Evolutionary conservation across 2,797 vertebrate genomes (phyloP).

Genomic region (Hirundo rustica): DNA sequence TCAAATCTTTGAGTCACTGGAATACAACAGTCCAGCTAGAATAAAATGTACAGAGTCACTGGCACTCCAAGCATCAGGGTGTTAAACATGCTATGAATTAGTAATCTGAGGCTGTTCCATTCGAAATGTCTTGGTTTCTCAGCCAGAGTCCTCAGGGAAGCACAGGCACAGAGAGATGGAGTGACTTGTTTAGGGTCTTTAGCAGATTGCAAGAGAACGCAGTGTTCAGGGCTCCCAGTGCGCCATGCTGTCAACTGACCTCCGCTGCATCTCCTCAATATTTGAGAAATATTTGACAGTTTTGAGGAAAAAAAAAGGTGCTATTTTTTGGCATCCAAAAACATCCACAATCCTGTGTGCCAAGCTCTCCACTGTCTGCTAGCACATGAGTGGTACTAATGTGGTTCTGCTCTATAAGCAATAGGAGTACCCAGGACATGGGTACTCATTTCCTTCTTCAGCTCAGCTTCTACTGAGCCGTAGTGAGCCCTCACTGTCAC

Average conservation of each 20-base stretch:
- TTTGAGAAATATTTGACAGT: background rate
- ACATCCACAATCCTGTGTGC: background rate
- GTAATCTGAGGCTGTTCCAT: background rate
- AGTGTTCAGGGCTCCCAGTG: background rate
- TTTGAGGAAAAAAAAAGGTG: background rate
- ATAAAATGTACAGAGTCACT: background rate
- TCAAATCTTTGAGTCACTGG: background rate
- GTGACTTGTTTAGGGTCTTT: background rate
- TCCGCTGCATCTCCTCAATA: background rate
- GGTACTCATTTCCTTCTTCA: background rate
- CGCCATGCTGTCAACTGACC: background rate
- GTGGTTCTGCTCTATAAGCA: background rate
- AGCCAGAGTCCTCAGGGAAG: background rate
- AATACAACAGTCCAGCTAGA: background rate
- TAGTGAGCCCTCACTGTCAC: background rate
- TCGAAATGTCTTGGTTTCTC: background rate
- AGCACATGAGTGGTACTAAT: background rate
- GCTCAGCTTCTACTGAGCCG: background rate
- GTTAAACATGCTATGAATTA: background rate
- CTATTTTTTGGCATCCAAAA: background rate
- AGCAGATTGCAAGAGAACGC: background rate
- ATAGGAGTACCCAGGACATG: background rate
- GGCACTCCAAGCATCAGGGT: background rate
- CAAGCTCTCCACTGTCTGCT: background rate
- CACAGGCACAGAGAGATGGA: background rate